Conservation (phyloP, 64 coral and sea anemone species). For the Acropora tenuis region DNA sequence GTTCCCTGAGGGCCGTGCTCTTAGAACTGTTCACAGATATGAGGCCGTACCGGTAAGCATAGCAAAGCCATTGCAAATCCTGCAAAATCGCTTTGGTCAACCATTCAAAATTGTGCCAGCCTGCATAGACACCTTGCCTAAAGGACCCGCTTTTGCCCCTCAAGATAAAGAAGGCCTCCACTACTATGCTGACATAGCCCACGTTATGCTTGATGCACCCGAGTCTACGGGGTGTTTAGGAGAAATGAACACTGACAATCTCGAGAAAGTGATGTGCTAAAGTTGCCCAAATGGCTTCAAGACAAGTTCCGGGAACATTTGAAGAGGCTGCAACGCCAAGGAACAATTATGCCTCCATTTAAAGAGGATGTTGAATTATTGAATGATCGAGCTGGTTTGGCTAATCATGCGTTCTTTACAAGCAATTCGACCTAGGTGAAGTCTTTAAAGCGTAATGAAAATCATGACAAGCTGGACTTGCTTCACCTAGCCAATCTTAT, state of each 20-base stretch:
- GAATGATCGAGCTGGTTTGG: slow-evolving; percentile 24
- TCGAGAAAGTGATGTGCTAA: slow-evolving; percentile 35
- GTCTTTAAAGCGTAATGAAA: too few species aligned
- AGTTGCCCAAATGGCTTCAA: slow-evolving; percentile 19
- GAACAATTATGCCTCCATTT: slow-evolving; percentile 1
- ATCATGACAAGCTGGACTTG: too few species aligned
- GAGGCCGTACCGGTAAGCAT: slow-evolving; percentile 15
- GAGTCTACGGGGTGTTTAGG: slow-evolving; percentile 34
- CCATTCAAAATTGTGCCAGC: slow-evolving; percentile 39
- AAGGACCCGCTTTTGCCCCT: background rate
- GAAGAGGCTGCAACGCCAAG: slow-evolving; percentile 6
- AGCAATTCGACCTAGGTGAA: background rate
- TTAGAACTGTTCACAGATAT: background rate
- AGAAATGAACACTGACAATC: slow-evolving; percentile 59
- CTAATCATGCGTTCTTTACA: slow-evolving; percentile 34
- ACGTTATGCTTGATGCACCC: slow-evolving; percentile 32
- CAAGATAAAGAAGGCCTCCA: slow-evolving; percentile 41
- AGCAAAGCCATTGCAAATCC: background rate
- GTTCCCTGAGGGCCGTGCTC: background rate
- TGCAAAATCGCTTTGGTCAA: slow-evolving; percentile 41
- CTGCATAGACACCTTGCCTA: too few species aligned
- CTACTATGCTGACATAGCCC: slow-evolving; percentile 31
- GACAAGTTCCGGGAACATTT: slow-evolving; percentile 28
- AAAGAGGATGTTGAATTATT: slow-evolving; percentile 38
- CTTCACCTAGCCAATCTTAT: background rate